phyloP scores from a whole-genome alignment of 2,113 vertebrate genomes.

The Malurus melanocephalus region DNA sequence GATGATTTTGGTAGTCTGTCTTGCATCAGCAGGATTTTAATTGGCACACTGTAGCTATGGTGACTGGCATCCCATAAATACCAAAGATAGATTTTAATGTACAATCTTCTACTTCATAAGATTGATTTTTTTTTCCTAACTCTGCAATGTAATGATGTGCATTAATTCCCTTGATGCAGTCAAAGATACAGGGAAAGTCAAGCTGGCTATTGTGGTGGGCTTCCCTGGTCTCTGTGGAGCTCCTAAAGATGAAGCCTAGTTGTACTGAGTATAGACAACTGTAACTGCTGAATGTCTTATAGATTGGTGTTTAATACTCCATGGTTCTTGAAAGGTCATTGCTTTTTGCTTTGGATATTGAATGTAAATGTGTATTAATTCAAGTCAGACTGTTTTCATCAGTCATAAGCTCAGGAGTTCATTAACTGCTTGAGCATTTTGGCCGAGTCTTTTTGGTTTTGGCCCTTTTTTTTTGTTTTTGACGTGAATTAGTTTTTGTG shows the following conservation, averaged over 20 bases:
- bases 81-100: constrained; percentile 56
- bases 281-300: background rate
- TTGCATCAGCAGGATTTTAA: constrained; percentile 67
- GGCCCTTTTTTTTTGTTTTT: background rate
- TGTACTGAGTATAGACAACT: background rate
- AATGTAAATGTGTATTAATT: background rate
- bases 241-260: constrained; percentile 7
- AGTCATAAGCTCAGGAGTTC: background rate
- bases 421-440: background rate
- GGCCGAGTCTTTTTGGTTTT: background rate
- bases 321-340: background rate
- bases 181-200: background rate
- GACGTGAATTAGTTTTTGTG: background rate
- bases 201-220: background rate
- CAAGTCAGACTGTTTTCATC: background rate
- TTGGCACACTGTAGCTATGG: constrained; percentile 43
- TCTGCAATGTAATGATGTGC: constrained; percentile 34
- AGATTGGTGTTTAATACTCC: background rate
- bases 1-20: constrained; percentile 44
- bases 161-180: constrained; percentile 40
- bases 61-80: constrained; percentile 64
- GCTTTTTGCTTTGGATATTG: background rate
- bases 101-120: constrained; percentile 45
- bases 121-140: constrained; percentile 13
- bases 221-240: constrained; percentile 3